phyloP scores from a whole-genome alignment of 2,797 vertebrate genomes.

The Crocodylus rhombifer region DNA sequence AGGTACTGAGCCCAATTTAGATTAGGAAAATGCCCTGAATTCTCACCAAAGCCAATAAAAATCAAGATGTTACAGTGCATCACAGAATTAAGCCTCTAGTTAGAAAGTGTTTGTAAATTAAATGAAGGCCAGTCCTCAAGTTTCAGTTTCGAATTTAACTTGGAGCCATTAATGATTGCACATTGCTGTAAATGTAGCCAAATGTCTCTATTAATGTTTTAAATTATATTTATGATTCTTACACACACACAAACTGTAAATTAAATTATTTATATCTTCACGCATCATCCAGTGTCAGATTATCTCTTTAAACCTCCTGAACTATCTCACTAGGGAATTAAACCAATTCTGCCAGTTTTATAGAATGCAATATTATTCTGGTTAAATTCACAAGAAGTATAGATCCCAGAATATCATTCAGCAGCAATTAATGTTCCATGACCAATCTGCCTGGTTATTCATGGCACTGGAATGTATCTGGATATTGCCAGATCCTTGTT shows the following conservation, averaged over 20 bases:
- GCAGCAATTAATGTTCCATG: background rate
- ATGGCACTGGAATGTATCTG: background rate
- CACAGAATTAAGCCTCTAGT: slow-evolving; percentile 31
- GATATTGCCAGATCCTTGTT: background rate
- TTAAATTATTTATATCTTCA: slow-evolving; percentile 35
- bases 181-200: slow-evolving; percentile 45
- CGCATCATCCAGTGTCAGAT: slow-evolving; percentile 14
- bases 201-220: slow-evolving; percentile 51
- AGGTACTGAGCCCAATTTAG: slow-evolving; percentile 8
- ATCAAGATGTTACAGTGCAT: slow-evolving; percentile 12
- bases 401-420: background rate
- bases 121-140: slow-evolving; percentile 55
- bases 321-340: background rate
- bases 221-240: slow-evolving; percentile 59
- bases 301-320: slow-evolving; percentile 41
- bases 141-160: slow-evolving; percentile 65
- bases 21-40: background rate
- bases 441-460: background rate
- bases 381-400: background rate
- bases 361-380: background rate
- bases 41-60: slow-evolving; percentile 47
- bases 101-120: slow-evolving; percentile 52
- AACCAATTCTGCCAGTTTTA: slow-evolving; percentile 11
- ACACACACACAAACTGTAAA: slow-evolving; percentile 14
- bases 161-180: slow-evolving; percentile 64